Evolutionary conservation across 1,140 invertebrate genomes (phyloP).

Genomic region (Euborellia annulipes): DNA sequence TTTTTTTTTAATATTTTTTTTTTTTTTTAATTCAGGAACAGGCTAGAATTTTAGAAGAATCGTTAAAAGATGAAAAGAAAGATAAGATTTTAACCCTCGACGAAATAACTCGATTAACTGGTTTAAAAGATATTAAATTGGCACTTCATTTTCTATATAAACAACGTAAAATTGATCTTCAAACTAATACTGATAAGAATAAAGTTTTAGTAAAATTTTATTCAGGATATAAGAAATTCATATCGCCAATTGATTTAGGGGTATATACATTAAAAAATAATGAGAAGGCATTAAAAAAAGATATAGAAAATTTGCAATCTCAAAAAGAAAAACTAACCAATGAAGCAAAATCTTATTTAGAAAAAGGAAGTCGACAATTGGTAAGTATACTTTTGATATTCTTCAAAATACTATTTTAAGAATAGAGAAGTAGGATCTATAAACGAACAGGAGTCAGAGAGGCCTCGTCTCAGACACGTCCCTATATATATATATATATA

Average conservation of each 20-base stretch:
- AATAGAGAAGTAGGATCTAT: too few species aligned
- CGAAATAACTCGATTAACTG: not conserved
- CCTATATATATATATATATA: too few species aligned
- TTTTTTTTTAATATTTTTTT: too few species aligned
- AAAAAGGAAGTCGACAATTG: conserved; percentile 28
- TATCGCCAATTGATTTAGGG: conserved; percentile 20
- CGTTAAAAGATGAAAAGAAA: conserved; percentile 15
- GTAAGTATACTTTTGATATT: too few species aligned
- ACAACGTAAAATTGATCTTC: conserved; percentile 17
- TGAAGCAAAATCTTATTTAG: conserved; percentile 25
- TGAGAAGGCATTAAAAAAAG: conserved; percentile 24
- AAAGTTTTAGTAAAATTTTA: conserved; percentile 26
- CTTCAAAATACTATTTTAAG: too few species aligned
- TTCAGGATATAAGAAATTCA: not conserved
- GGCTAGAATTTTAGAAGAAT: conserved; percentile 19
- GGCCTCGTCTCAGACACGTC: too few species aligned
- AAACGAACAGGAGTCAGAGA: too few species aligned
- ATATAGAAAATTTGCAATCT: conserved; percentile 27
- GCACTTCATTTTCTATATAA: conserved; percentile 24
- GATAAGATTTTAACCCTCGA: conserved; percentile 18
- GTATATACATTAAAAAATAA: conserved; percentile 25
- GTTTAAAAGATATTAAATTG: conserved; percentile 18
- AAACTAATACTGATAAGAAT: conserved; percentile 10
- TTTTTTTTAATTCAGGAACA: too few species aligned
- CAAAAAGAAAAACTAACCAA: conserved; percentile 23